A percentile compares a stretch with the other conserved stretches of the same genome.
phyloP scores from a whole-genome alignment of 2,113 vertebrate species.

The Bufo gargarizans region DNA sequence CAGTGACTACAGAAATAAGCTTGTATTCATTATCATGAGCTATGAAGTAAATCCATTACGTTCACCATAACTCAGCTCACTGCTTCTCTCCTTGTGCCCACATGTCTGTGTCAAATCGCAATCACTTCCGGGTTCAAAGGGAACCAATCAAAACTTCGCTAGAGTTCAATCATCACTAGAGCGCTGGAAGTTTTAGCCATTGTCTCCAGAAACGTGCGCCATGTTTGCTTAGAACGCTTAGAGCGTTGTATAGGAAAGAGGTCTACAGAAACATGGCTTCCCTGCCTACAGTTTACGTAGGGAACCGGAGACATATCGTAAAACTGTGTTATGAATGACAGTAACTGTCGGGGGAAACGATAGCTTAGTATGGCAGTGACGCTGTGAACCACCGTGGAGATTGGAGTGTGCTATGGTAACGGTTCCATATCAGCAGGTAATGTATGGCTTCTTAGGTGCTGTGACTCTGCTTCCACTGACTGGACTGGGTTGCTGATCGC shows the following conservation, averaged over 20 bases:
- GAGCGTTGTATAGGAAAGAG: not conserved
- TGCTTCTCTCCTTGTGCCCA: not conserved
- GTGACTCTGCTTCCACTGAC: too few relatives aligned
- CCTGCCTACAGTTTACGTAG: not conserved
- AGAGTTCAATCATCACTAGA: not conserved
- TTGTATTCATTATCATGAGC: not conserved
- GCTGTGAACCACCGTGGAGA: not conserved
- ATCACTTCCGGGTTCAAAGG: not conserved
- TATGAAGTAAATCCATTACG: not conserved
- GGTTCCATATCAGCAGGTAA: not conserved
- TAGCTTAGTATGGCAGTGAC: not conserved
- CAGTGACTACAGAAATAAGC: not conserved
- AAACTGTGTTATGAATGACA: not conserved
- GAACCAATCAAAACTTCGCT: not conserved
- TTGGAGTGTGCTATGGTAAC: not conserved
- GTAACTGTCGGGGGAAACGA: not conserved
- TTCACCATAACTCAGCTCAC: not conserved
- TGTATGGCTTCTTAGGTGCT: too few relatives aligned
- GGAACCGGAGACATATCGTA: not conserved
- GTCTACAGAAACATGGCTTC: conserved; percentile 4
- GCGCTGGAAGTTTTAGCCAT: not conserved
- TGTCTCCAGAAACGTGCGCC: not conserved
- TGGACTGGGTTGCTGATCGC: too few relatives aligned
- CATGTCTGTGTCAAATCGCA: not conserved
- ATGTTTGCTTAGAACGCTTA: not conserved